Conservation (phyloP, 2,888 invertebrate species). For the Volucella inflata region DNA sequence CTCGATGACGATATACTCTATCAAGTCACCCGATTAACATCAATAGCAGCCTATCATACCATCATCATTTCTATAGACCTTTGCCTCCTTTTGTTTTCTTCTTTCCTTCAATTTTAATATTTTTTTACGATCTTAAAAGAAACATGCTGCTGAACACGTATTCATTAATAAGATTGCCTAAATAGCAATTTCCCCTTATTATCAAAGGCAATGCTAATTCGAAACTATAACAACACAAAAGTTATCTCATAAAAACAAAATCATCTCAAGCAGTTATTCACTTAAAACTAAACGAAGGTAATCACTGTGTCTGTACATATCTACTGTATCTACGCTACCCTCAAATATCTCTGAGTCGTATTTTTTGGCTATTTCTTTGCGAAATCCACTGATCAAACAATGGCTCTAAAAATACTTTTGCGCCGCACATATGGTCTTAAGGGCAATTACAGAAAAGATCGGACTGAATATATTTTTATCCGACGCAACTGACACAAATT, state of each 20-base stretch:
- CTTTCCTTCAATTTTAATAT: too few species aligned
- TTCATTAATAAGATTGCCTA: slow-evolving; percentile 39
- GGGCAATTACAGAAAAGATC: slow-evolving; percentile 17
- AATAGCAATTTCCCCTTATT: slow-evolving; percentile 45
- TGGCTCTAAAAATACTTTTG: slow-evolving; percentile 43
- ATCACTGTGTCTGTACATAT: slow-evolving; percentile 15
- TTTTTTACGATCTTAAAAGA: too few species aligned
- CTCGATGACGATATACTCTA: too few species aligned
- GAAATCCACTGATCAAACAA: slow-evolving; percentile 32
- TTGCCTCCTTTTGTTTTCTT: too few species aligned
- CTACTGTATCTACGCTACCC: slow-evolving; percentile 1
- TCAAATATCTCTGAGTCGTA: not conserved
- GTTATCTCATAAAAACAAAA: slow-evolving; percentile 26
- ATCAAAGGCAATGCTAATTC: slow-evolving; percentile 37
- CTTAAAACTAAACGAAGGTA: slow-evolving; percentile 55
- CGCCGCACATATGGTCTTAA: slow-evolving; percentile 14
- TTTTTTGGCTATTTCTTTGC: slow-evolving; percentile 2
- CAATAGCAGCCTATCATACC: too few species aligned
- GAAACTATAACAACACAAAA: slow-evolving; percentile 29
- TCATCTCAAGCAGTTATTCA: slow-evolving; percentile 50
- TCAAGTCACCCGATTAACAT: too few species aligned
- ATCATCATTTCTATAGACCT: too few species aligned
- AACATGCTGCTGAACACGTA: not conserved
- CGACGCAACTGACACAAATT: slow-evolving; percentile 32
- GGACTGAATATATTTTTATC: slow-evolving; percentile 10